These are phyloP conservation scores for Conus betulinus DNA, from an alignment of 1,140 invertebrate genomes.

Conservation along the genomic window DNA sequence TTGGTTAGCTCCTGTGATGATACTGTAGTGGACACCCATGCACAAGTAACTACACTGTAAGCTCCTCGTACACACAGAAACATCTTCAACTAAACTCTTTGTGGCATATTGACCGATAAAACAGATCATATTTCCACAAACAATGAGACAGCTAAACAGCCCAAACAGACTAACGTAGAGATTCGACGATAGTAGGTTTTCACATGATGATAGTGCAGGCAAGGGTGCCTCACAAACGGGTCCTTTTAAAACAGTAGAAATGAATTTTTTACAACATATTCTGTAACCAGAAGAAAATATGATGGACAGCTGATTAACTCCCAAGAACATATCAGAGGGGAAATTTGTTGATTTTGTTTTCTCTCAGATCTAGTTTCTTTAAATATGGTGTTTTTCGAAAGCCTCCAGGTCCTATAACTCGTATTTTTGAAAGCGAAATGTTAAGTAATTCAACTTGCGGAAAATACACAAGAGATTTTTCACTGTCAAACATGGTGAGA, in stretches of 20 bases:
- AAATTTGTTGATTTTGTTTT: not conserved
- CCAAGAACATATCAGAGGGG: not conserved
- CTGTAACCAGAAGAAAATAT: not conserved
- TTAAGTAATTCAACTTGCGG: not conserved
- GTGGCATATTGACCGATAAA: conserved; percentile 19
- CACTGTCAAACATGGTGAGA: not conserved
- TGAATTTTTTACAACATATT: not conserved
- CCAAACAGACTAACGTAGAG: conserved; percentile 42
- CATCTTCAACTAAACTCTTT: not conserved
- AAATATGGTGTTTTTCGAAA: not conserved
- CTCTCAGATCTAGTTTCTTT: not conserved
- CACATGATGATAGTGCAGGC: conserved; percentile 39
- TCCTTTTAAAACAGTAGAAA: not conserved
- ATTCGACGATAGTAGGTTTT: conserved; percentile 43
- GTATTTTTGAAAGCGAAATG: not conserved
- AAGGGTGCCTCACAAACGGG: not conserved
- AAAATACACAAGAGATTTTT: not conserved
- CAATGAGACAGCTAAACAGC: conserved; percentile 43
- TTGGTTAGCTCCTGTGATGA: too few species aligned
- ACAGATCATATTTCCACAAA: conserved; percentile 47
- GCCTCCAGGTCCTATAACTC: not conserved
- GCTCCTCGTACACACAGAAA: conserved; percentile 50
- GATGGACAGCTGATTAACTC: not conserved
- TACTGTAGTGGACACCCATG: conserved; percentile 33
- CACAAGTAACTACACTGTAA: conserved; percentile 30